Evolutionary conservation across 35 echinoderm and acorn worm genomes (phyloP).

Genomic region (Anneissia japonica): DNA sequence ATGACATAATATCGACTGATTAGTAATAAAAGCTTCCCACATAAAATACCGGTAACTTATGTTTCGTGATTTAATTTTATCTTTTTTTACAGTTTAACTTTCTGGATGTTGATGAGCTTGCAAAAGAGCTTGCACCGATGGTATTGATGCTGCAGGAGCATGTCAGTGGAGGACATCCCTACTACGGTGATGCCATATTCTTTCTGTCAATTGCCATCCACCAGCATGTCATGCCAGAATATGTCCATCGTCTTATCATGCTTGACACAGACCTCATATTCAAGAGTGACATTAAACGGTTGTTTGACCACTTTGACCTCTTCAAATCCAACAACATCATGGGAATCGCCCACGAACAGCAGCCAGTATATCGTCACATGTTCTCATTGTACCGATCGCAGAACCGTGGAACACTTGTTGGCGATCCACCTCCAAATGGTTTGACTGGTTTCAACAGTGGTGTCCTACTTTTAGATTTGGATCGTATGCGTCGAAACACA

Average conservation of each 20-base stretch:
- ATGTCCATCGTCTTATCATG: slow-evolving; percentile 65
- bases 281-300: slow-evolving; percentile 73
- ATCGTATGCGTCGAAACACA: slow-evolving; percentile 51
- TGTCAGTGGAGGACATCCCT: slow-evolving; percentile 60
- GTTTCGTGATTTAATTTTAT: too few species aligned
- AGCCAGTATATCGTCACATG: slow-evolving; percentile 91
- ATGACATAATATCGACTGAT: too few species aligned
- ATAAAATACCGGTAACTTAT: too few species aligned
- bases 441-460: slow-evolving; percentile 97
- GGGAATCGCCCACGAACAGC: slow-evolving; percentile 79
- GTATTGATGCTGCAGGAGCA: slow-evolving; percentile 69
- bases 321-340: slow-evolving; percentile 76
- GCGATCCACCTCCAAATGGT: slow-evolving; percentile 81
- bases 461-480: slow-evolving; percentile 67
- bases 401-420: slow-evolving; percentile 74
- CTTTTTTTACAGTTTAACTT: slow-evolving; percentile 71
- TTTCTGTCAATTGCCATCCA: slow-evolving; percentile 83
- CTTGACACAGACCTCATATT: slow-evolving; percentile 90
- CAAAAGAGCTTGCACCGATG: slow-evolving; percentile 44
- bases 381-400: slow-evolving; percentile 73
- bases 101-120: slow-evolving; percentile 73
- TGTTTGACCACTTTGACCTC: slow-evolving; percentile 67
- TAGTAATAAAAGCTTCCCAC: too few species aligned
- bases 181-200: slow-evolving; percentile 98
- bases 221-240: slow-evolving; percentile 51